Base-by-base conservation (phyloP, 2,113 vertebrate species). In the Tenrec ecaudatus region DNA sequence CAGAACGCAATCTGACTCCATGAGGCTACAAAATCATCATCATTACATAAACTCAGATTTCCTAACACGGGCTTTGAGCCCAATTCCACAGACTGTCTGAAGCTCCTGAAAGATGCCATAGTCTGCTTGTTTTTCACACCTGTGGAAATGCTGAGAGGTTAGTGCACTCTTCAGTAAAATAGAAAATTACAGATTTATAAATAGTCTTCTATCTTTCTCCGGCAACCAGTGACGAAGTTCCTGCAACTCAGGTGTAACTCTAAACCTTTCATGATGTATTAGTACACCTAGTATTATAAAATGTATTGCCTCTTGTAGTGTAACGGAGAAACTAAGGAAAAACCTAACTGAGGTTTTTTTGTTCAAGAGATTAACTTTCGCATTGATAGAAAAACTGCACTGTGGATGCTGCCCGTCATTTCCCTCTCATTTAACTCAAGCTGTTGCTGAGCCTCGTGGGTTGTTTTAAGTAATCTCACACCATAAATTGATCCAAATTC, bases 71-170 rank as follows among this genome's bases (percentile, higher is more conserved):
- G 47, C 38, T 64, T 71, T 15, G 8, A 20, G 10, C 68, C 38
- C 1, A n/a, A 83, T 23, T 23, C 22, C 27, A 40, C n/a, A 22
- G 31, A 2, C 29, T 33, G 20, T 33, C 47, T 53, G 29, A 47
- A 75, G 29, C 38, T 66, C 36, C 76, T 92, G 73, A 88, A 87
- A 78, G 47, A 29, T 78, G 23, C 80, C 66, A 92, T 33, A 91
- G 73, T 88, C 58, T 68, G 27, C 33, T 77, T 92, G 69, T 43
- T 91, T 86, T 89, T 86, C 22, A 87, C n/a, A 93, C 11, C 53
- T 86, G 17, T 87, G 33, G 38, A 89, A 91, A 90, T 19, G 25
- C n/a, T 78, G 17, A 71, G 88, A 81, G 36, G 29, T 88, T 82
- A 76, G 47, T 77, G 23, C 47, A 40, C 68, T 82, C 82, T 91